phyloP scores from a whole-genome alignment of 2,888 invertebrate genomes.

The Smittia aterrima region DNA sequence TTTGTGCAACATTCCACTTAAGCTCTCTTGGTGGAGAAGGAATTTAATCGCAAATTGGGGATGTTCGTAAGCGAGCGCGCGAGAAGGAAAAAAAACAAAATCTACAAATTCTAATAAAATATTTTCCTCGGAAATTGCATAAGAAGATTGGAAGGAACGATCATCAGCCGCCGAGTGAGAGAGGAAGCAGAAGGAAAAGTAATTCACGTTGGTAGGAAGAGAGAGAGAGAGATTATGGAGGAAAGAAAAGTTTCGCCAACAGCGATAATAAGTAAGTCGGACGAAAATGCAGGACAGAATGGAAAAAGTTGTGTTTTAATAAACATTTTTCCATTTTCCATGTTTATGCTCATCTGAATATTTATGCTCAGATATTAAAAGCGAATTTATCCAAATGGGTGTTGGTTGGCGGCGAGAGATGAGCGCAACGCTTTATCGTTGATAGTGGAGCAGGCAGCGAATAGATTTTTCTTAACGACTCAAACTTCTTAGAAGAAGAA shows the following conservation, averaged over 20 bases:
- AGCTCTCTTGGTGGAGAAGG: neutral
- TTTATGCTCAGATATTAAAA: constrained; percentile 35
- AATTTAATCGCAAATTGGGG: constrained; percentile 28
- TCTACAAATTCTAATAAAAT: constrained; percentile 36
- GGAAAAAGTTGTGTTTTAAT: constrained; percentile 40
- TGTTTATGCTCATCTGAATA: constrained; percentile 40
- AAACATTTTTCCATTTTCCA: constrained; percentile 36
- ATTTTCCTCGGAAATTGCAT: neutral
- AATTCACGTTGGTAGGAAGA: neutral
- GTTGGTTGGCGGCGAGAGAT: neutral
- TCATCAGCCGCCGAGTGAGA: neutral
- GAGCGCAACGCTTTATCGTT: neutral
- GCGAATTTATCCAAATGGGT: neutral
- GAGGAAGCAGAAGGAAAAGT: neutral
- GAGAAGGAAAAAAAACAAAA: neutral
- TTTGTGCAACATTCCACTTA: constrained; percentile 20
- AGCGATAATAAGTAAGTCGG: constrained; percentile 30
- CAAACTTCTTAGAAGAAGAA: constrained; percentile 15
- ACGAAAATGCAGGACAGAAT: constrained; percentile 25
- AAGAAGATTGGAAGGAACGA: neutral
- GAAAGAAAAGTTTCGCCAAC: neutral
- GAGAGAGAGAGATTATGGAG: neutral
- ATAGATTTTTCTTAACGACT: constrained; percentile 4
- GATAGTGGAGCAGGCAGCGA: neutral
- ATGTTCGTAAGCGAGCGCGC: neutral